Evolutionary conservation across 2,888 invertebrate genomes (phyloP), one percentile per base, ranked within the genome.

Genomic region (Acrocyrtus sp.): DNA sequence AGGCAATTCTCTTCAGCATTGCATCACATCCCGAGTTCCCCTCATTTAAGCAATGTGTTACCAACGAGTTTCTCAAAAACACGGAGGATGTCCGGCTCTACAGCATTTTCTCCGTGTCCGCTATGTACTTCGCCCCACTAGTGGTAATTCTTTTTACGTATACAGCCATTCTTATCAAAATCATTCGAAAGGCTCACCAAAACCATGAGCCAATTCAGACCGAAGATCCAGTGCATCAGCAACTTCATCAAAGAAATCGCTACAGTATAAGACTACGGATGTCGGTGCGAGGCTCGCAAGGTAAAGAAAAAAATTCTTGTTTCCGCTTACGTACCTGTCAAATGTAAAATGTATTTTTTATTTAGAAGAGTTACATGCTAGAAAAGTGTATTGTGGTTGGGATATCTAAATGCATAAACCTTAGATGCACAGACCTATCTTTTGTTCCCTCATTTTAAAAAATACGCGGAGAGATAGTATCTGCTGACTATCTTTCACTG

Each of bases 1-100:
- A 92, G 92, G 90, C 89, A 81, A 85, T 91, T 58, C 89, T 93
- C 17, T 93, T 92, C 84, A 90, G 90, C 82, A 90, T 91, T 24
- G 87, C 88, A 82, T 83, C 84, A 0, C 92, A 92, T 82, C 92
- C 92, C 0, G 81, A 85, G 0, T 86, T 87, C 69, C 88, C 87
- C 0, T 88, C 89, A 81, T 92, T 90, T 83, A 85, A 87, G 73
- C 92, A 93, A 83, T 93, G 92, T 82, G 92, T 92, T 0, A 90
- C 92, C 0, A 92, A 92, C 83, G 89, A 89, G 56, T 91, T 89
- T 72, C 92, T 92, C 82, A 84, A 88, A 0, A 87, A 87, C 10
- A 85, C 85, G 1, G 85, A 86, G 0, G 88, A 90, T 73, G 91
- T 92, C 82, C 85, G 89, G 29, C 88, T 88, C 0, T 93, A 93